phyloP scores from a whole-genome alignment of 2,113 vertebrate species.

The Upupa epops region DNA sequence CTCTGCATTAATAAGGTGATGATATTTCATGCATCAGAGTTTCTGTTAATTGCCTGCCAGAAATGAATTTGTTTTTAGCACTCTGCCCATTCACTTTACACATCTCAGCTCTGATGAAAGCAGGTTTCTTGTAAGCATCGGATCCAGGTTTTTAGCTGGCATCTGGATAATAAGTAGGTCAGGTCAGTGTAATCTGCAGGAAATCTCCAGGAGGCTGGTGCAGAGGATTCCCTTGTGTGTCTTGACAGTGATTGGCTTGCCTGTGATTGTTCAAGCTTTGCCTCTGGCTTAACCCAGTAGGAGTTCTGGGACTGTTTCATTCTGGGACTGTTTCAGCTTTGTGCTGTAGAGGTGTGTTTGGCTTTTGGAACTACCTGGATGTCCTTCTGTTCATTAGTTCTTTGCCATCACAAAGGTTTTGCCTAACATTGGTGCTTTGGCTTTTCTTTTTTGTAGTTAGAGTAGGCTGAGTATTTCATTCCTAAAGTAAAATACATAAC shows the following conservation, averaged over 20 bases:
- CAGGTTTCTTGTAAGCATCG: neutral
- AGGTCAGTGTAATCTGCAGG: neutral
- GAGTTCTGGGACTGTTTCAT: neutral
- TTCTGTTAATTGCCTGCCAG: constrained; percentile 17
- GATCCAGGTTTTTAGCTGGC: neutral
- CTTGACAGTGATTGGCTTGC: neutral
- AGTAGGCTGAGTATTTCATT: neutral
- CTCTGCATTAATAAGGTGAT: neutral
- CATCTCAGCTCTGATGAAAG: neutral
- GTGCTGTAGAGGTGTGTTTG: neutral
- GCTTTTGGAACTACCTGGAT: neutral
- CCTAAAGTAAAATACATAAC: neutral
- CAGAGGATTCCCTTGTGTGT: neutral
- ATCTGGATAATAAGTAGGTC: constrained; percentile 4
- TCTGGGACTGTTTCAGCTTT: neutral
- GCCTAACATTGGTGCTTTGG: neutral
- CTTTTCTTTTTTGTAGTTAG: neutral
- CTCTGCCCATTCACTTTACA: neutral
- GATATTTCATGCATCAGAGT: neutral
- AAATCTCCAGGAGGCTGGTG: neutral
- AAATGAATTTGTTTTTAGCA: neutral
- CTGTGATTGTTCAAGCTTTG: neutral
- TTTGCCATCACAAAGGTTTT: neutral
- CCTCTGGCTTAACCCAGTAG: neutral
- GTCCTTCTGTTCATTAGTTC: neutral